Percentiles rank a stretch among this genome's conserved stretches.
These are phyloP conservation scores for Neodontobutis hainanensis DNA, from an alignment of 2,113 vertebrate species.

Conservation along the genomic window DNA sequence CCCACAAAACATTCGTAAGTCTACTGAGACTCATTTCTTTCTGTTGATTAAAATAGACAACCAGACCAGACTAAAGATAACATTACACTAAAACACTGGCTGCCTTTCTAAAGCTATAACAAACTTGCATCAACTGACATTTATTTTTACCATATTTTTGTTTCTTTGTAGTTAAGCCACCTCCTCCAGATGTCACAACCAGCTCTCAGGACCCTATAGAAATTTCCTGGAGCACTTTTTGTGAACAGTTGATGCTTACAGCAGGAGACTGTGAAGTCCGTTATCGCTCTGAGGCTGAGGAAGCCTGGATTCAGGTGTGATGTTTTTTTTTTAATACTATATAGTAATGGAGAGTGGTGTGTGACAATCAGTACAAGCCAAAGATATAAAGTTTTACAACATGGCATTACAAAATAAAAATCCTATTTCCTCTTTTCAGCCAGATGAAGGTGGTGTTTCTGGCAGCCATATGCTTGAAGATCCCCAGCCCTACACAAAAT, in stretches of 20 bases:
- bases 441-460: constrained; percentile 12
- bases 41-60: background rate
- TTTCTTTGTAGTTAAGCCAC: constrained; percentile 61
- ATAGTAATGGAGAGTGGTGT: too few relatives aligned
- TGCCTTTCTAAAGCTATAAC: background rate
- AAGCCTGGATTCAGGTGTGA: constrained; percentile 63
- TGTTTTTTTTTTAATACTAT: background rate
- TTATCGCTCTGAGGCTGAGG: constrained; percentile 34
- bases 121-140: background rate
- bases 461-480: background rate
- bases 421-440: background rate
- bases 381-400: too few relatives aligned
- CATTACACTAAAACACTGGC: background rate
- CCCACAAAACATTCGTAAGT: constrained; percentile 63
- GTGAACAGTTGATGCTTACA: background rate
- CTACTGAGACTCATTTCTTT: background rate
- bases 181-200: constrained; percentile 25
- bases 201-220: constrained; percentile 15
- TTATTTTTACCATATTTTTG: background rate
- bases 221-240: constrained; percentile 53
- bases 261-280: constrained; percentile 43
- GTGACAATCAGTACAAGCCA: too few relatives aligned
- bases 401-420: background rate
- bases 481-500: constrained; percentile 57
- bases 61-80: background rate